These are phyloP conservation scores for Drosophila novamexicana DNA, from an alignment of 1,140 invertebrate species.

Conservation along the genomic window DNA sequence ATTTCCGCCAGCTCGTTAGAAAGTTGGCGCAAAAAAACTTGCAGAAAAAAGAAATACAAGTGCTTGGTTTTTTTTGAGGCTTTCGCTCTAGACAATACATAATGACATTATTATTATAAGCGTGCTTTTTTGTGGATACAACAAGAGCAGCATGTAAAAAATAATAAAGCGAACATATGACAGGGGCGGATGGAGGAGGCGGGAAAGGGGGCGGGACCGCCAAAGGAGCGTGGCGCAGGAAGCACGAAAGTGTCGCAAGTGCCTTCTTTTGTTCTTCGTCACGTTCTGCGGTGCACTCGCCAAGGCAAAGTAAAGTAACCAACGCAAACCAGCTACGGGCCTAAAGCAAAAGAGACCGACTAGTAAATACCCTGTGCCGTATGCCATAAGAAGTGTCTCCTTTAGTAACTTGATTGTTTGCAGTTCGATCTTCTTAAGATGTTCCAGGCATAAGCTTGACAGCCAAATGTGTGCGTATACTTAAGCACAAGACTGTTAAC, in stretches of 20 bases:
- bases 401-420: too few species aligned
- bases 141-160: slow-evolving; percentile 59
- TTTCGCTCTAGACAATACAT: slow-evolving; percentile 46
- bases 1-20: slow-evolving; percentile 42
- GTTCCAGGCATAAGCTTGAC: too few species aligned
- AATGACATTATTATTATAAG: slow-evolving; percentile 82
- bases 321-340: slow-evolving; percentile 45
- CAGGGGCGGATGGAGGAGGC: not conserved
- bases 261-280: slow-evolving; percentile 84
- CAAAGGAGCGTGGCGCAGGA: slow-evolving; percentile 14
- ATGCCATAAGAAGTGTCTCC: too few species aligned
- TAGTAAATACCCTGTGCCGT: too few species aligned
- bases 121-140: slow-evolving; percentile 83
- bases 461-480: too few species aligned
- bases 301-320: slow-evolving; percentile 32
- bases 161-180: slow-evolving; percentile 25
- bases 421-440: too few species aligned
- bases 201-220: slow-evolving; percentile 6
- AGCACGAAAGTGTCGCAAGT: slow-evolving; percentile 58
- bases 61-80: slow-evolving; percentile 11
- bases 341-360: too few species aligned
- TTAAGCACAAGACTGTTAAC: too few species aligned
- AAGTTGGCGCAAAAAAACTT: slow-evolving; percentile 55
- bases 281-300: slow-evolving; percentile 75
- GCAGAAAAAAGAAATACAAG: slow-evolving; percentile 5